Evolutionary conservation across 64 coral and sea anemone genomes (phyloP).

Genomic region (Stichodactyla helianthus): DNA sequence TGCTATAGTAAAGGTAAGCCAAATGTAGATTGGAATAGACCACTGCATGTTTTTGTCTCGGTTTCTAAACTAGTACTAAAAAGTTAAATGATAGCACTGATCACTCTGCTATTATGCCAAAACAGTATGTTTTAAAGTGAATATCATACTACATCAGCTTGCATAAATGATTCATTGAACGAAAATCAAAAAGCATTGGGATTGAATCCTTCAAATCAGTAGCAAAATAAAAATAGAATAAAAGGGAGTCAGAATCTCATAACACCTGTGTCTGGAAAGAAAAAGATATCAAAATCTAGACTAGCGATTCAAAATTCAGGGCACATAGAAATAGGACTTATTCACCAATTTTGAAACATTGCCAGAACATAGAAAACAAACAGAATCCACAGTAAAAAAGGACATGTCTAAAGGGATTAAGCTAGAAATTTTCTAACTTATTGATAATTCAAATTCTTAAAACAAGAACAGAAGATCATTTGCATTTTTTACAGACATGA

Average conservation of each 20-base stretch:
- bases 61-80: background rate
- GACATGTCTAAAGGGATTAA: background rate
- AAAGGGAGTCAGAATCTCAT: background rate
- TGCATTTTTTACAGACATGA: conserved; percentile 61
- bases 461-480: conserved; percentile 24
- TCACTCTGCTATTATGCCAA: background rate
- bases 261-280: background rate
- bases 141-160: background rate
- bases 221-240: background rate
- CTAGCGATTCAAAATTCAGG: background rate
- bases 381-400: background rate
- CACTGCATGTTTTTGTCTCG: background rate
- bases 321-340: background rate
- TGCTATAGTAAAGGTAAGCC: background rate
- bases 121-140: background rate
- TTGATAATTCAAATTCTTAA: conserved; percentile 52
- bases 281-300: background rate
- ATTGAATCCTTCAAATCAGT: background rate
- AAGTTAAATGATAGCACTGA: background rate
- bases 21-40: background rate
- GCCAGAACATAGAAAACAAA: background rate
- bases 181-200: background rate
- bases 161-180: conserved; percentile 4
- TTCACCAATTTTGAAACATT: background rate
- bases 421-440: background rate